Base-by-base conservation (phyloP, 64 coral and sea anemone species). In the Stichodactyla helianthus region DNA sequence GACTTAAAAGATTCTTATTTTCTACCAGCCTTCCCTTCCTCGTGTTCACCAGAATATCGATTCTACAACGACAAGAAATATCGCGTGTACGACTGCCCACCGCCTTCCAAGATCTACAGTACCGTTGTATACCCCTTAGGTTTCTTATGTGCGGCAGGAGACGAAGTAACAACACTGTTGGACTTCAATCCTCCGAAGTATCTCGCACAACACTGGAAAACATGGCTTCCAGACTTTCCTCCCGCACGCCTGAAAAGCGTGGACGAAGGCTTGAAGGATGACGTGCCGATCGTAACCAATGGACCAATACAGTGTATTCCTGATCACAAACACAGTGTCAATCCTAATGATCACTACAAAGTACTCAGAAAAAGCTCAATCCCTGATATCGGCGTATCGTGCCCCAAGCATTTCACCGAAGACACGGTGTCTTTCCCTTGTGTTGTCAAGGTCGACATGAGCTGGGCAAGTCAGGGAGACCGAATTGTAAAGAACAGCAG, bases 21-120 rank as follows among this genome's bases (percentile, higher is more conserved):
- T 35, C 31, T 35, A 35, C 31, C 31, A 35, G 31, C 31, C 31
- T 35, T 35, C 31, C 88, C 88, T n/a, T 85, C 88, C 11, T 84
- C 88, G 7, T 85, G 60, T 85, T 82, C 77, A 20, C 63, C 63
- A 20, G 63, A 20, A n/a, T 90, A 90, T 62, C 50, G 82, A 57
- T 90, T 90, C 54, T 50, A 55, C n/a, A 90, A 90, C 68, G 82
- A 84, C 28, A 90, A 77, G 54, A 84, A 85, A 28, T 90, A 85
- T 53, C 64, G 82, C 17, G 51, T 84, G 17, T 90, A 50, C 81
- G 88, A 90, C 23, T 84, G 54, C 22, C 88, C 88, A 9, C 50
- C 88, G 50, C 54, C 82, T 53, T 77, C 82, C 51, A 10, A 68
- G 53, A 27, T 64, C n/a, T 78, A 71, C 13, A 31, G 19, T 22